Conservation (phyloP, 2,797 vertebrate species). For the Antrozous pallidus region DNA sequence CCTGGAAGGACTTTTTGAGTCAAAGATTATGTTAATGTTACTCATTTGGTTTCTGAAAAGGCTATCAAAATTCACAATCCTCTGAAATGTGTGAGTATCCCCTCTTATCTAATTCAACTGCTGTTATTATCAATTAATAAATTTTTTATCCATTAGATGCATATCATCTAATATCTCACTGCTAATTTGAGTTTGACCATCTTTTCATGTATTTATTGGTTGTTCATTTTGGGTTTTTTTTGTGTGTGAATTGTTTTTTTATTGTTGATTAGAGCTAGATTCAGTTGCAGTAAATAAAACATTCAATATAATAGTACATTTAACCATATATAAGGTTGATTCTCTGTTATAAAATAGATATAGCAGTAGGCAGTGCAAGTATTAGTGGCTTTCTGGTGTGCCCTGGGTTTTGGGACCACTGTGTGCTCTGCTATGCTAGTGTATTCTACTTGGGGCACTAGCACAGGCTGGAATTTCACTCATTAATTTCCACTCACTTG, state of each 20-base stretch:
- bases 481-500: background rate
- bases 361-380: background rate
- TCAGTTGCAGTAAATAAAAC: background rate
- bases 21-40: background rate
- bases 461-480: background rate
- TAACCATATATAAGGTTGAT: background rate
- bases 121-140: background rate
- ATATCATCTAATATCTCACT: background rate
- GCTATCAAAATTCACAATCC: background rate
- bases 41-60: background rate
- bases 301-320: background rate
- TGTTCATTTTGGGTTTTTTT: background rate
- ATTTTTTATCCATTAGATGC: background rate
- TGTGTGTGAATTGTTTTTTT: background rate
- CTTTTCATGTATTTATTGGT: background rate
- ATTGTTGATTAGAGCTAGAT: background rate
- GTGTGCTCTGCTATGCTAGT: background rate
- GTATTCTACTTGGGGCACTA: background rate
- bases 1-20: background rate
- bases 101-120: background rate
- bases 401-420: background rate
- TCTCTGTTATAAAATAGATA: background rate
- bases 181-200: background rate
- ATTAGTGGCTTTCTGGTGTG: background rate
- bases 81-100: background rate